Percentiles rank a stretch among this genome's conserved stretches.
Conservation (phyloP, 1,140 invertebrate species). For the Kradibia gibbosae region DNA sequence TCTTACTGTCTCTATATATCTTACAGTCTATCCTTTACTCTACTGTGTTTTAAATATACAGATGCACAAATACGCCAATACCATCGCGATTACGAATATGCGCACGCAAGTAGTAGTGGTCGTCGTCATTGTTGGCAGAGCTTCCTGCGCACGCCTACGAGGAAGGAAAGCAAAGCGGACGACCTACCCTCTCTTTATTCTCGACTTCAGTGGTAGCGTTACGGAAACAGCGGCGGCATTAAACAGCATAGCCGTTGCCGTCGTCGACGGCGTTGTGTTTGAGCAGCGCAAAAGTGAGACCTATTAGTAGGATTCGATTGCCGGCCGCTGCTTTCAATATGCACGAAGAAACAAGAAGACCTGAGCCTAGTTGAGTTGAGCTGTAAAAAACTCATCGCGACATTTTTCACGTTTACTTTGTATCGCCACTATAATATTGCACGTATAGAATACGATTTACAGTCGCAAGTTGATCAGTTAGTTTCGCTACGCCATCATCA, state of each 20-base stretch:
- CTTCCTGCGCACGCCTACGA: neutral
- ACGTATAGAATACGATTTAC: neutral
- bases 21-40: neutral
- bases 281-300: neutral
- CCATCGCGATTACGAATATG: neutral
- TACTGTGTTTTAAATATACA: neutral
- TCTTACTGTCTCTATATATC: neutral
- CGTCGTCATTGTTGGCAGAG: neutral
- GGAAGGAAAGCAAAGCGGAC: neutral
- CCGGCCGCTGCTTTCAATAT: neutral
- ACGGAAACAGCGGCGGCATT: neutral
- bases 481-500: neutral
- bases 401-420: neutral
- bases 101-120: conserved; percentile 11
- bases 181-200: neutral
- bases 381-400: neutral
- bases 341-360: neutral
- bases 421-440: neutral
- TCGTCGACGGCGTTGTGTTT: neutral
- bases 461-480: neutral
- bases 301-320: neutral
- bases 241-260: neutral
- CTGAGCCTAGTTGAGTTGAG: neutral
- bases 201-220: too few species aligned
- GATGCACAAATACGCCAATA: neutral